These are phyloP conservation scores for Acanthornis magna DNA, from an alignment of 2,797 vertebrate genomes.

Conservation along the genomic window DNA sequence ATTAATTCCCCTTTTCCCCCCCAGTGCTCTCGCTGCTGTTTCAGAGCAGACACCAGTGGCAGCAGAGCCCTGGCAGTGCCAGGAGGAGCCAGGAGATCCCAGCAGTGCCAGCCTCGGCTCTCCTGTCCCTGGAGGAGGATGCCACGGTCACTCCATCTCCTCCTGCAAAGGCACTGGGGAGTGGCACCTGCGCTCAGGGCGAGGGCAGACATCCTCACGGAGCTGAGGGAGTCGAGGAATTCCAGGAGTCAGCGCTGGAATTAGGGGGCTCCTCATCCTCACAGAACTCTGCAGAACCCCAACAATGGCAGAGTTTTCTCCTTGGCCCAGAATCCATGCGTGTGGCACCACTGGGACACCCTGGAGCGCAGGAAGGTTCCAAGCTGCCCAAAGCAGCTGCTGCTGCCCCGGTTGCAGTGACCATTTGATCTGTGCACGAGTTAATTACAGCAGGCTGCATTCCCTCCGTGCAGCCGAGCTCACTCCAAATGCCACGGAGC, in stretches of 20 bases:
- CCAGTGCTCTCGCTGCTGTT: not conserved
- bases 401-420: fast-evolving
- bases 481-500: not conserved
- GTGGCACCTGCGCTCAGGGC: not conserved
- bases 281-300: not conserved
- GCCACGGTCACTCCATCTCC: not conserved
- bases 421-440: fast-evolving
- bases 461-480: fast-evolving
- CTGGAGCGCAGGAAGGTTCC: fast-evolving
- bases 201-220: fast-evolving
- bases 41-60: not conserved
- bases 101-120: not conserved
- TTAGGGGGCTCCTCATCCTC: not conserved
- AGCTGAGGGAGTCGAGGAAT: not conserved
- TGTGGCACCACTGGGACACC: not conserved
- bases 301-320: not conserved
- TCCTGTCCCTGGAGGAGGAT: not conserved
- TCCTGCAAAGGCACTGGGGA: not conserved
- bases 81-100: not conserved
- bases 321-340: fast-evolving
- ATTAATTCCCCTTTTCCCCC: conserved; percentile 10
- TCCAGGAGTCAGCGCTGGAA: not conserved
- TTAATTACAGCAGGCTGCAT: too few relatives aligned
- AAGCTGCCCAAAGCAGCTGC: too few relatives aligned
- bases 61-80: not conserved